Evolutionary conservation across 2,113 vertebrate species (phyloP), one percentile per base, ranked within the genome.

Genomic region (Corythaixoides concolor): DNA sequence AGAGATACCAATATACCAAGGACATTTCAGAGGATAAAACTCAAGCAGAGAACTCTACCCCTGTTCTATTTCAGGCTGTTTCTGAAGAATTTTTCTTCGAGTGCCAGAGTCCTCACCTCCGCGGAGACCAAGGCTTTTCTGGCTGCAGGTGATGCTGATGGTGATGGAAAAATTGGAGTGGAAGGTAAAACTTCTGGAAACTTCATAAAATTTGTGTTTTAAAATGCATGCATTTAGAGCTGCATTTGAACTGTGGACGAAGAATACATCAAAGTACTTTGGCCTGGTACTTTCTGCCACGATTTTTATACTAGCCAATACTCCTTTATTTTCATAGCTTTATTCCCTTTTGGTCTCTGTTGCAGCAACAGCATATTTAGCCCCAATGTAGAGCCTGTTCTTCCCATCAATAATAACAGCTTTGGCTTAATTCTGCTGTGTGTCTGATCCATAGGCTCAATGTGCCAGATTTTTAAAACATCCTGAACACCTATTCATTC

Each of bases 161-260:
- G 98, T 6, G 98, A 99, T 4, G 98, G 99, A 97, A 99, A 98
- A 98, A 99, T 99, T 27, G 99, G 98, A 97, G 96, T 98, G 91
- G 98, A 98, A 91, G 98, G 98, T 99, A 91, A 98, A 97, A 32
- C 15, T 60, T 88, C 7, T 7, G 28, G 45, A 63, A 92, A 77
- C 17, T 6, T 37, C 11, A 30, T 20, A 11, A 64, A 10, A 56
- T 9, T 23, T 22, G 32, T 43, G 7, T 23, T 66, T 92, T 66
- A 64, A 89, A 95, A 83, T 58, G 32, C 32, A 60, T 6, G 11
- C 7, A 19, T 76, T 85, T 64, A 10, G 21, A 18, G 52, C 20
- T 93, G 49, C 49, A 55, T 49, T 84, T 78, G 37, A 92, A 81
- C 21, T 59, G 24, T 19, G 24, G 19, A 47, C 6, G 37, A 82